phyloP scores from a whole-genome alignment of 2,888 invertebrate species.

The Lapara coniferarum region DNA sequence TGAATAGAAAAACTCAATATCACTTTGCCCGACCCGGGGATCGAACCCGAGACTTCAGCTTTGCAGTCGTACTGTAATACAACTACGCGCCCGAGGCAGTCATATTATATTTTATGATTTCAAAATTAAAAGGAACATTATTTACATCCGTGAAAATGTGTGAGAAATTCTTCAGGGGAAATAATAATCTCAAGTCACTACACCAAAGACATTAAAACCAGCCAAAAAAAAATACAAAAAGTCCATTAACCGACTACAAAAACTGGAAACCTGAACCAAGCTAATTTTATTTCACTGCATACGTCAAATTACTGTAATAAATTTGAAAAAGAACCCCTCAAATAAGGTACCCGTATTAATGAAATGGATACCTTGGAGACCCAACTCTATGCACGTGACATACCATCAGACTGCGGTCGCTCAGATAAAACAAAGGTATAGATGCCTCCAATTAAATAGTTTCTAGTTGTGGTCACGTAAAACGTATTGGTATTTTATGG shows the following conservation, averaged over 20 bases:
- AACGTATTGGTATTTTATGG: slow-evolving; percentile 2
- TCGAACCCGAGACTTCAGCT: too few relatives aligned
- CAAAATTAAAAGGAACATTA: too few relatives aligned
- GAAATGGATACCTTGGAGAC: slow-evolving; percentile 78
- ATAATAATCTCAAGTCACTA: not conserved
- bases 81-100: too few relatives aligned
- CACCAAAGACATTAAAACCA: not conserved
- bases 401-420: slow-evolving; percentile 44
- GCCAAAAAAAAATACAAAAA: slow-evolving; percentile 30
- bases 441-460: slow-evolving; percentile 56
- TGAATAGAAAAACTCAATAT: too few relatives aligned
- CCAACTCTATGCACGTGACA: slow-evolving; percentile 50
- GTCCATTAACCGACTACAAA: slow-evolving; percentile 39
- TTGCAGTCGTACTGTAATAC: too few relatives aligned
- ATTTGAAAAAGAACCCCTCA: slow-evolving; percentile 72
- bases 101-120: too few relatives aligned
- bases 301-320: slow-evolving; percentile 76
- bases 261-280: slow-evolving; percentile 45
- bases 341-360: slow-evolving; percentile 69
- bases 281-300: slow-evolving; percentile 73
- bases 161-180: too few relatives aligned
- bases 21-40: too few relatives aligned
- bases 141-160: too few relatives aligned
- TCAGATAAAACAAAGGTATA: slow-evolving; percentile 57
- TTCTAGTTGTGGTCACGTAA: slow-evolving; percentile 27